Evolutionary conservation across 2,113 vertebrate genomes (phyloP).

Genomic region (Sceloporus undulatus): DNA sequence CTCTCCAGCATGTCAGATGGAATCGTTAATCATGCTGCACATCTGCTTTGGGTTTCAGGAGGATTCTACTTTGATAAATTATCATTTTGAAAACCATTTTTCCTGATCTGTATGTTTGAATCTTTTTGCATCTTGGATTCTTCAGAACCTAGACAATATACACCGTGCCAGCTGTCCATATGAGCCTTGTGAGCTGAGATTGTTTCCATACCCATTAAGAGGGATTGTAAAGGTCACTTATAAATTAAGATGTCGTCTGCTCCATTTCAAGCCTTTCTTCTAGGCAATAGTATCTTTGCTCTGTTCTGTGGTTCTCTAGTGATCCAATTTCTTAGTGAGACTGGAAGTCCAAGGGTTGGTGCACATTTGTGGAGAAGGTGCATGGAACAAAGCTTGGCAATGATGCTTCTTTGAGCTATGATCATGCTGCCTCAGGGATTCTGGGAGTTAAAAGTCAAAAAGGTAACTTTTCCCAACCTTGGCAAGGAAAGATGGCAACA

Average conservation of each 20-base stretch:
- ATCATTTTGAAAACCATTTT: constrained; percentile 36
- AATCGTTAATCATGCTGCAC: constrained; percentile 13
- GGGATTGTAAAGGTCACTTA: not conserved
- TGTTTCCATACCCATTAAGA: not conserved
- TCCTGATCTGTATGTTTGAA: constrained; percentile 28
- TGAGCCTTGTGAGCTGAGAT: not conserved
- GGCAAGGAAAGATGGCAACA: too few species aligned
- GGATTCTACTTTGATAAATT: constrained; percentile 33
- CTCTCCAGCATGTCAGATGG: constrained; percentile 16
- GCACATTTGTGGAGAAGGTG: not conserved
- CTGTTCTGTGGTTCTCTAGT: too few species aligned
- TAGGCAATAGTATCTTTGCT: too few species aligned
- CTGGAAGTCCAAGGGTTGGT: not conserved
- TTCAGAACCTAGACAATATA: not conserved
- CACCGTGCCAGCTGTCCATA: not conserved
- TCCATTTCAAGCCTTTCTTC: too few species aligned
- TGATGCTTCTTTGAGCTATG: too few species aligned
- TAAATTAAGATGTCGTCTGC: not conserved
- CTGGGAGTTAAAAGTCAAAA: too few species aligned
- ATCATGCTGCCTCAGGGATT: too few species aligned
- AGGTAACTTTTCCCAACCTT: too few species aligned
- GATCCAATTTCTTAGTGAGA: not conserved
- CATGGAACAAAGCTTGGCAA: too few species aligned
- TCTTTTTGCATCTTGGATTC: constrained; percentile 17
- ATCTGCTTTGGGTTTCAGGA: constrained; percentile 44